Percentiles rank a stretch among this genome's conserved stretches.
Conservation (phyloP, 2,113 vertebrate genomes). For the Chaetodon auriga region DNA sequence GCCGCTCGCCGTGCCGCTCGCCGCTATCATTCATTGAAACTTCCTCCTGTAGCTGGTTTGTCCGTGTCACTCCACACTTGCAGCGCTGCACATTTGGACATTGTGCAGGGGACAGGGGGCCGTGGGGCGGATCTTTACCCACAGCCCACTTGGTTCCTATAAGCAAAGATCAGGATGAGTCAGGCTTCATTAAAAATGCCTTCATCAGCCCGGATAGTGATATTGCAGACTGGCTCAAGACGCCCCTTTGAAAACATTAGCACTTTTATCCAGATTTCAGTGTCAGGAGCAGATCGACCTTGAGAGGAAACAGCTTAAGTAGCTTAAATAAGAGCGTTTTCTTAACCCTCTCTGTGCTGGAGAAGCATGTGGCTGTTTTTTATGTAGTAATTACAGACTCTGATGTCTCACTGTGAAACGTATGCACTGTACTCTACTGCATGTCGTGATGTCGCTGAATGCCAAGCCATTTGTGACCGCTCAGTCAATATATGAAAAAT, state of each 20-base stretch:
- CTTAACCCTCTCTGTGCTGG: neutral
- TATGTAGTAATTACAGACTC: neutral
- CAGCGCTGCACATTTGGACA: conserved; percentile 10
- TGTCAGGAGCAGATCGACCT: neutral
- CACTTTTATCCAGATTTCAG: neutral
- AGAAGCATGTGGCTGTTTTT: neutral
- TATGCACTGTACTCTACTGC: neutral
- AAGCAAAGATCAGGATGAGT: conserved; percentile 19
- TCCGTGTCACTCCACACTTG: neutral
- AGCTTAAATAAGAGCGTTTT: neutral
- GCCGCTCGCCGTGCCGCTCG: conserved; percentile 8
- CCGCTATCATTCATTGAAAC: conserved; percentile 48
- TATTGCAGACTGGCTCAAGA: neutral
- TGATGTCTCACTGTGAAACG: conserved; percentile 21
- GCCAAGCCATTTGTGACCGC: conserved; percentile 44
- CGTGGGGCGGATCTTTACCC: conserved; percentile 9
- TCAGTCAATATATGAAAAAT: conserved; percentile 69
- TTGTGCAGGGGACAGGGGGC: neutral
- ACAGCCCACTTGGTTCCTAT: neutral
- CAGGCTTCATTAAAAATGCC: neutral
- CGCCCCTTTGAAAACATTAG: neutral
- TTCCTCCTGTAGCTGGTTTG: conserved; percentile 51
- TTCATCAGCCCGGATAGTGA: neutral
- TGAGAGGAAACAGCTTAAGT: neutral
- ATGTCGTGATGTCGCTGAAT: conserved; percentile 26